Conservation (phyloP, 2,113 vertebrate species). For the Nerophis lumbriciformis region DNA sequence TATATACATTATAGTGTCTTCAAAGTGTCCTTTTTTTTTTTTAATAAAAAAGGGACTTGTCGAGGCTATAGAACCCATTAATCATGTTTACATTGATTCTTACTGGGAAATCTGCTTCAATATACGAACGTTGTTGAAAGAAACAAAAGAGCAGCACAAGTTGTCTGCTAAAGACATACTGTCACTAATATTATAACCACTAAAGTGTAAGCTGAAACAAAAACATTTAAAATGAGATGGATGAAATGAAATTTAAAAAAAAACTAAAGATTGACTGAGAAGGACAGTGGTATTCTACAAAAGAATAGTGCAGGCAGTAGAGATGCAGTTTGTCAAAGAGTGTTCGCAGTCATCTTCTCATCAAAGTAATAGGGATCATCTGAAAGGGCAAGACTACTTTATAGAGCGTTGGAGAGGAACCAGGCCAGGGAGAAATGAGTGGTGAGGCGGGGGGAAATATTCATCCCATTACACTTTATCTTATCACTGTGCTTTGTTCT, state of each 20-base stretch:
- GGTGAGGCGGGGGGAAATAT: background rate
- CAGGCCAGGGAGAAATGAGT: constrained; percentile 9
- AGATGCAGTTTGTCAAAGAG: constrained; percentile 23
- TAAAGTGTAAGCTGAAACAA: background rate
- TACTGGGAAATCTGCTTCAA: background rate
- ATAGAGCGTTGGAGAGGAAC: constrained; percentile 26
- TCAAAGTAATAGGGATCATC: constrained; percentile 49
- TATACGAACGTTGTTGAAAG: too few species aligned
- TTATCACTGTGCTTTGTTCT: constrained; percentile 22
- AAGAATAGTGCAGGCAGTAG: constrained; percentile 9
- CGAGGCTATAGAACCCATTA: too few species aligned
- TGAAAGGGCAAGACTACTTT: constrained; percentile 31
- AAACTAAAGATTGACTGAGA: background rate
- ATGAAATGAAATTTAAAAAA: too few species aligned
- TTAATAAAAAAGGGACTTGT: too few species aligned
- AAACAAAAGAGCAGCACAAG: too few species aligned
- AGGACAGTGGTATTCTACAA: constrained; percentile 13
- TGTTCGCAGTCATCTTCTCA: constrained; percentile 35
- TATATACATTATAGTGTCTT: too few species aligned
- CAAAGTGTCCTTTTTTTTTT: too few species aligned
- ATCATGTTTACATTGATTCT: too few species aligned
- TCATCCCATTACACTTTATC: constrained; percentile 34
- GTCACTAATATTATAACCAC: background rate
- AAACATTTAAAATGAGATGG: background rate
- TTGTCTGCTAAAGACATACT: background rate